Base-by-base conservation (phyloP, 1,140 invertebrate genomes). In the Ladona fulva region DNA sequence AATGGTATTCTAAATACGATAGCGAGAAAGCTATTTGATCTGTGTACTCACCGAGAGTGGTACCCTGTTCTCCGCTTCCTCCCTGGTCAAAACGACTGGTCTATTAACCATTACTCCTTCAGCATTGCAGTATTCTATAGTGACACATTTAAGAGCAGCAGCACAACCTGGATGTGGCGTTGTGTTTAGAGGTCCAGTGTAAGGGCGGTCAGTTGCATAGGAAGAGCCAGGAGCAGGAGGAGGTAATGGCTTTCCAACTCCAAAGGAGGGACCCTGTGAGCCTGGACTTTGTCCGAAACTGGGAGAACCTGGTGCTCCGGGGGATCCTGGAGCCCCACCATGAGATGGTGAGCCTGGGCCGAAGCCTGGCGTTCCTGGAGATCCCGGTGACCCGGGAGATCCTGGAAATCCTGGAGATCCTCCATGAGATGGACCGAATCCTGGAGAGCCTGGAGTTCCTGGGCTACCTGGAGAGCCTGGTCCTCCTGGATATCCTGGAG, bases 101-200 rank as follows among this genome's bases (percentile, higher is more conserved):
- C 89, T 87, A 76, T 91, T 88, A 25, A 90, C 91, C 78, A 95
- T 93, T 11, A 92, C 87, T 22, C 93, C 94, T 44, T 92, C 90
- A 76, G 90, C 87, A 11, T 92, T 92, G 82, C 94, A 96, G 82
- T 89, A 93, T 80, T 91, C 88, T 77, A 93, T 91, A 79, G 90
- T 89, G 0, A 94, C 94, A 82, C 94, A 95, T 80, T 94, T 90
- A 37, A 95, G 85, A 16, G 94, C 94, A 8, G 93, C 93, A 59
- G 93, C 92, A 81, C 93, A 95, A 59, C 92, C 93, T 10, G 91
- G 84, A 66, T 90, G 87, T 11, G 87, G 85, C 29, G 84, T 82
- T 25, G 82, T 82, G 78, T 82, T 82, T n/a, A 81, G 77, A 81
- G 83, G 77, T 81, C 83, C 78, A 77, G 83, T 81, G 79, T 80